These are phyloP conservation scores for Synchiropus splendidus DNA, from an alignment of 2,113 vertebrate genomes.

Conservation along the genomic window DNA sequence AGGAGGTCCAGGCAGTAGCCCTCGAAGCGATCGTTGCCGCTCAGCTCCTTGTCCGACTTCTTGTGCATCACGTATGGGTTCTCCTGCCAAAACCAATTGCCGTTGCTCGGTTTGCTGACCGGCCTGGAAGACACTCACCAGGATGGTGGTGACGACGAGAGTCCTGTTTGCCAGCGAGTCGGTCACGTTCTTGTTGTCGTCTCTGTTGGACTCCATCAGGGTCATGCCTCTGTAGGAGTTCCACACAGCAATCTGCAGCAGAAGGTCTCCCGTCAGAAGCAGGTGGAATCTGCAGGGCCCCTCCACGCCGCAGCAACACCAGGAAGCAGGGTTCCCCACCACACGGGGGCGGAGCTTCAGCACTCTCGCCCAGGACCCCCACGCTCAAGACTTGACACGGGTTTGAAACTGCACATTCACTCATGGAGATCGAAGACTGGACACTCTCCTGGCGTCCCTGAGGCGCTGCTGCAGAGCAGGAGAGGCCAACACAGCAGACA, in stretches of 20 bases:
- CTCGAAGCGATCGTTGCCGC: slow-evolving; percentile 93
- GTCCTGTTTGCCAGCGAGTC: slow-evolving; percentile 91
- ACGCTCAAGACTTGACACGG: too few species aligned
- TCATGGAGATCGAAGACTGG: too few species aligned
- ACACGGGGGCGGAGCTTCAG: not conserved
- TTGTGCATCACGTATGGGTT: slow-evolving; percentile 96
- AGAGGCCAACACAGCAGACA: slow-evolving; percentile 11
- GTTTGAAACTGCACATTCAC: too few species aligned
- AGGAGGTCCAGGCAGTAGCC: slow-evolving; percentile 94
- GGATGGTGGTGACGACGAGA: slow-evolving; percentile 91
- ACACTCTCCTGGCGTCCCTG: too few species aligned
- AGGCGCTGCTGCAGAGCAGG: too few species aligned
- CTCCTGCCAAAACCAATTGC: slow-evolving; percentile 71
- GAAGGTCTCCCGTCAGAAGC: too few species aligned
- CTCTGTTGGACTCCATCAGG: slow-evolving; percentile 73
- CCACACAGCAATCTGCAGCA: slow-evolving; percentile 85
- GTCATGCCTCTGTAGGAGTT: slow-evolving; percentile 90
- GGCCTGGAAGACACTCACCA: too few species aligned
- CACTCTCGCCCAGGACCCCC: too few species aligned
- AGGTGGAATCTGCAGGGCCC: too few species aligned
- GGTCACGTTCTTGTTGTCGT: slow-evolving; percentile 78
- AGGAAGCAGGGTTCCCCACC: slow-evolving; percentile 3
- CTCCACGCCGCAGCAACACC: too few species aligned
- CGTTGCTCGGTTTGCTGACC: too few species aligned
- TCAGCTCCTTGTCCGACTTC: slow-evolving; percentile 91